Percentiles rank a stretch among this genome's conserved stretches.
Evolutionary conservation across 1,140 invertebrate genomes (phyloP).

Genomic region (Spodoptera litura): DNA sequence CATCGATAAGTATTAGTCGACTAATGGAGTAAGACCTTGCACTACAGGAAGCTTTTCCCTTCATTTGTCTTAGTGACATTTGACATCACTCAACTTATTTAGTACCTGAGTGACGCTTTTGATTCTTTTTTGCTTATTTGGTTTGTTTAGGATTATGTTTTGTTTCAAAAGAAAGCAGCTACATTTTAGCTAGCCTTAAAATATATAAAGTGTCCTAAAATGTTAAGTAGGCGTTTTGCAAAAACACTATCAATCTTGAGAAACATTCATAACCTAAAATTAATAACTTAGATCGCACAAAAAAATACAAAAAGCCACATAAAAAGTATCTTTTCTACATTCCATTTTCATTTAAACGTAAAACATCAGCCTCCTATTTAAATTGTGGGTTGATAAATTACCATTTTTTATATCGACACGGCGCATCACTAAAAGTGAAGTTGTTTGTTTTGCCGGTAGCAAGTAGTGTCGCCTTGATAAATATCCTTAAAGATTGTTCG

Average conservation of each 20-base stretch:
- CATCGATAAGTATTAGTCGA: constrained; percentile 63
- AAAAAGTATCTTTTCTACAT: constrained; percentile 18
- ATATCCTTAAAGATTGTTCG: constrained; percentile 85
- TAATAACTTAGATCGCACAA: constrained; percentile 11
- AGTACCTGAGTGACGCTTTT: constrained; percentile 63
- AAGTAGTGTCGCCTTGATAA: constrained; percentile 84
- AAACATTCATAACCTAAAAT: constrained; percentile 5
- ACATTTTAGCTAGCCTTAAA: neutral
- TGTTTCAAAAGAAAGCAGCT: neutral
- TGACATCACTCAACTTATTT: constrained; percentile 80
- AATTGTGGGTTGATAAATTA: constrained; percentile 52
- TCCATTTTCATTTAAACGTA: constrained; percentile 31
- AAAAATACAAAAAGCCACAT: constrained; percentile 5
- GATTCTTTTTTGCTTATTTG: constrained; percentile 18
- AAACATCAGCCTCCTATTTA: constrained; percentile 40
- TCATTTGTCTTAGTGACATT: constrained; percentile 83
- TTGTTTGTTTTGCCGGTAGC: constrained; percentile 84
- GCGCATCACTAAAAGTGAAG: constrained; percentile 74
- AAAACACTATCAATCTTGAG: neutral
- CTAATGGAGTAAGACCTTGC: constrained; percentile 66
- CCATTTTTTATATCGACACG: constrained; percentile 58
- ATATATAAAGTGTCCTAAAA: too few species aligned
- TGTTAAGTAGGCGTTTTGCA: neutral
- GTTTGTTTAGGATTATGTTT: neutral
- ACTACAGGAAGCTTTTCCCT: constrained; percentile 76